A percentile compares a stretch with the other conserved stretches of the same genome.
Conservation (phyloP, 1,140 invertebrate species). For the Lepidurus couesii region DNA sequence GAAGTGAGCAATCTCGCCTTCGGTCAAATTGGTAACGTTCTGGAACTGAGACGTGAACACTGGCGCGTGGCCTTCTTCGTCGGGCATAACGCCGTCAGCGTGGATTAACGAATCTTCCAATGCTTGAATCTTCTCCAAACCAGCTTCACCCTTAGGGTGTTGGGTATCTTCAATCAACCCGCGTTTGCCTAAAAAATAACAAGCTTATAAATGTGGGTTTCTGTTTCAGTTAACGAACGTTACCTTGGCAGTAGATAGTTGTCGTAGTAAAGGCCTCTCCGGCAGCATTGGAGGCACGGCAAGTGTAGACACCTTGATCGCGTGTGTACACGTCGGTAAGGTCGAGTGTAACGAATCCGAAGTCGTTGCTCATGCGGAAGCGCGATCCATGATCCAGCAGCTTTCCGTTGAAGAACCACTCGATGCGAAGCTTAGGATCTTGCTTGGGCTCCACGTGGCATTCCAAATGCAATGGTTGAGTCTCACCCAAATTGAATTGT, state of each 20-base stretch:
- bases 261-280: conserved; percentile 89
- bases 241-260: conserved; percentile 65
- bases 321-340: conserved; percentile 81
- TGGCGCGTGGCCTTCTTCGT: conserved; percentile 68
- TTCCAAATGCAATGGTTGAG: conserved; percentile 83
- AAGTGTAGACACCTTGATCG: conserved; percentile 91
- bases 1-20: conserved; percentile 88
- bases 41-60: conserved; percentile 70
- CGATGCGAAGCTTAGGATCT: conserved; percentile 89
- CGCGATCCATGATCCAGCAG: conserved; percentile 72
- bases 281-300: conserved; percentile 74
- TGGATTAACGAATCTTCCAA: conserved; percentile 69
- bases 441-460: conserved; percentile 90
- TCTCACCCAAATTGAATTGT: conserved; percentile 80
- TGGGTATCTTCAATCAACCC: conserved; percentile 79
- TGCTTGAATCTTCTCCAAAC: conserved; percentile 81
- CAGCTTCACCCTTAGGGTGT: conserved; percentile 87
- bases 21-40: conserved; percentile 70
- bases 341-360: conserved; percentile 86
- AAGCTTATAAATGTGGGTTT: neutral
- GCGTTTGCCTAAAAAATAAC: conserved; percentile 52
- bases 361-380: conserved; percentile 82
- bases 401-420: conserved; percentile 92
- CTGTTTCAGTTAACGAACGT: neutral
- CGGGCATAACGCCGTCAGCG: conserved; percentile 56